Conservation (phyloP, 2,888 invertebrate species). For the Drosophila mimica region DNA sequence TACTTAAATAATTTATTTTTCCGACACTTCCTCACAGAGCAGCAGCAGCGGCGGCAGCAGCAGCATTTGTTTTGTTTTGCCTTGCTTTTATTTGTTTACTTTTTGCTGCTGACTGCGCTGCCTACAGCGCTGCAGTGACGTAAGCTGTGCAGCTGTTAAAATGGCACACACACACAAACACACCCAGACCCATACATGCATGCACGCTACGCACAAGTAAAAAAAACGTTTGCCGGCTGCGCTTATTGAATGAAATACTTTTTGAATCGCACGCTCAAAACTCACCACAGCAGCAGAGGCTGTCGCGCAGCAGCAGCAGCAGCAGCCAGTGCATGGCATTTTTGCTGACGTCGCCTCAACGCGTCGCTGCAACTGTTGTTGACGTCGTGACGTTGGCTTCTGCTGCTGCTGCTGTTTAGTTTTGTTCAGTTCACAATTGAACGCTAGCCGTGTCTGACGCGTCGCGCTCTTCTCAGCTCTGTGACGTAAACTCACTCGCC, state of each 20-base stretch:
- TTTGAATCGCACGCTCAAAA: slow-evolving; percentile 48
- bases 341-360: slow-evolving; percentile 34
- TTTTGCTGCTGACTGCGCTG: slow-evolving; percentile 42
- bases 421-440: slow-evolving; percentile 68
- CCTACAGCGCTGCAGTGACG: slow-evolving; percentile 52
- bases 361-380: slow-evolving; percentile 50
- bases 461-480: slow-evolving; percentile 45
- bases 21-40: slow-evolving; percentile 59
- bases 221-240: slow-evolving; percentile 65
- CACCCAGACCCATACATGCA: neutral
- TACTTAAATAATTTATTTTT: slow-evolving; percentile 62
- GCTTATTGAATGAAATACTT: slow-evolving; percentile 71
- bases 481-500: slow-evolving; percentile 29
- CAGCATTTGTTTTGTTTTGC: slow-evolving; percentile 38
- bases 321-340: slow-evolving; percentile 36
- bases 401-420: slow-evolving; percentile 25
- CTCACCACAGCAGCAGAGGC: slow-evolving; percentile 54
- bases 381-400: slow-evolving; percentile 30
- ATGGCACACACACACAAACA: slow-evolving; percentile 45
- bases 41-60: slow-evolving; percentile 16
- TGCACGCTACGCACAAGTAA: slow-evolving; percentile 10
- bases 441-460: slow-evolving; percentile 70
- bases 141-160: slow-evolving; percentile 67
- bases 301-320: slow-evolving; percentile 9
- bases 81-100: slow-evolving; percentile 70